phyloP scores from a whole-genome alignment of 2,113 vertebrate genomes.

The Recurvirostra avosetta region DNA sequence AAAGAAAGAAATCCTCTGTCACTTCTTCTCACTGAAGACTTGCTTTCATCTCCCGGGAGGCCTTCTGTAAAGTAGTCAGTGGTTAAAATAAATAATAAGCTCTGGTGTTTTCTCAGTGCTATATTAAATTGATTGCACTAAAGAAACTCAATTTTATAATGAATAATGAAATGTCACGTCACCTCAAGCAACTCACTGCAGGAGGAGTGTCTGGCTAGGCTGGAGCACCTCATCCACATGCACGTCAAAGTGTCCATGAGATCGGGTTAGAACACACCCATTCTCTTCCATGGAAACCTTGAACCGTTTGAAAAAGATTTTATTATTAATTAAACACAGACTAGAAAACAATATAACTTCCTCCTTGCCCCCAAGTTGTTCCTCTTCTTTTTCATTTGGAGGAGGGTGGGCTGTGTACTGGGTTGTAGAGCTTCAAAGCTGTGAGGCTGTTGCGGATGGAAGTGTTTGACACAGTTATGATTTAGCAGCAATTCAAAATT shows the following conservation, averaged over 20 bases:
- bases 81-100: neutral
- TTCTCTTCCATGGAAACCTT: neutral
- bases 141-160: neutral
- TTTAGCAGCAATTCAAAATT: too few species aligned
- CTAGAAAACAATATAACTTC: neutral
- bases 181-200: neutral
- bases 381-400: neutral
- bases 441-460: neutral
- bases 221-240: neutral
- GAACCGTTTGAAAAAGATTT: neutral
- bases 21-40: neutral
- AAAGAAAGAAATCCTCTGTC: neutral
- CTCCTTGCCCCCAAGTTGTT: neutral
- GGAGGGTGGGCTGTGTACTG: neutral
- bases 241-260: neutral
- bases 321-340: neutral
- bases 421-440: neutral
- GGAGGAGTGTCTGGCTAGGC: neutral
- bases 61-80: neutral
- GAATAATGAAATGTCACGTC: neutral
- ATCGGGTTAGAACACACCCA: neutral
- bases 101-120: neutral
- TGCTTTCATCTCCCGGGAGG: neutral
- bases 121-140: neutral
- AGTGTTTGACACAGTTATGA: too few species aligned